These are phyloP conservation scores for Ips typographus DNA, from an alignment of 1,140 invertebrate species.

Conservation along the genomic window DNA sequence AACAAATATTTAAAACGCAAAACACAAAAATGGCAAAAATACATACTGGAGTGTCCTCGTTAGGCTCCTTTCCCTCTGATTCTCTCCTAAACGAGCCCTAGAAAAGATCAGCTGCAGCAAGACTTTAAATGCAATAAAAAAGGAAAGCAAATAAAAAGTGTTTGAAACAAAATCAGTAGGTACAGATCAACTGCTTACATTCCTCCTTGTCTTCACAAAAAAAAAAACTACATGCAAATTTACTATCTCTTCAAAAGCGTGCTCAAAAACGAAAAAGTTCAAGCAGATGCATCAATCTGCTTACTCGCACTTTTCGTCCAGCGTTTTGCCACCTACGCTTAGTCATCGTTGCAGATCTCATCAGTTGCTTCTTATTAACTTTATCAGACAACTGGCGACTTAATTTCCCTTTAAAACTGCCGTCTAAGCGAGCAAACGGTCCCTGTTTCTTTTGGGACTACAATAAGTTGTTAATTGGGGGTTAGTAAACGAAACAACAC, in stretches of 20 bases:
- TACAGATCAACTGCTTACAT: no score
- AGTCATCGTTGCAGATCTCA: conserved; percentile 44
- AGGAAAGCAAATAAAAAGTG: conserved; percentile 52
- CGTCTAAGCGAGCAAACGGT: conserved; percentile 59
- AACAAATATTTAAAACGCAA: conserved; percentile 31
- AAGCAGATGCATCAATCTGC: conserved; percentile 36
- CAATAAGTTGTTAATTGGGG: conserved; percentile 11
- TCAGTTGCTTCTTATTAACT: conserved; percentile 46
- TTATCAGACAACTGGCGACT: conserved; percentile 57
- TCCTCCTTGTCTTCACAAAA: no score
- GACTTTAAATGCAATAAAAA: conserved; percentile 46
- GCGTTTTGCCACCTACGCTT: conserved; percentile 59
- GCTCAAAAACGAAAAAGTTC: background rate
- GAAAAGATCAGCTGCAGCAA: conserved; percentile 37
- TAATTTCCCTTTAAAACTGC: conserved; percentile 58
- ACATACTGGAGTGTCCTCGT: conserved; percentile 62
- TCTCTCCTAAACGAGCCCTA: conserved; percentile 51
- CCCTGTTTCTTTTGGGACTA: conserved; percentile 58
- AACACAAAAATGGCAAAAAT: conserved; percentile 49
- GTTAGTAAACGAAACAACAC: conserved; percentile 2
- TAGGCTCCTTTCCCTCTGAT: conserved; percentile 46
- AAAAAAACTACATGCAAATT: background rate
- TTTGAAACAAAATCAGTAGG: conserved; percentile 1
- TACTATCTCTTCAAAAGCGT: background rate
- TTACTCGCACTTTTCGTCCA: conserved; percentile 68